A percentile compares a stretch with the other conserved stretches of the same genome.
Conservation (phyloP, 1,140 invertebrate genomes). For the Scaptomyza hsui region DNA sequence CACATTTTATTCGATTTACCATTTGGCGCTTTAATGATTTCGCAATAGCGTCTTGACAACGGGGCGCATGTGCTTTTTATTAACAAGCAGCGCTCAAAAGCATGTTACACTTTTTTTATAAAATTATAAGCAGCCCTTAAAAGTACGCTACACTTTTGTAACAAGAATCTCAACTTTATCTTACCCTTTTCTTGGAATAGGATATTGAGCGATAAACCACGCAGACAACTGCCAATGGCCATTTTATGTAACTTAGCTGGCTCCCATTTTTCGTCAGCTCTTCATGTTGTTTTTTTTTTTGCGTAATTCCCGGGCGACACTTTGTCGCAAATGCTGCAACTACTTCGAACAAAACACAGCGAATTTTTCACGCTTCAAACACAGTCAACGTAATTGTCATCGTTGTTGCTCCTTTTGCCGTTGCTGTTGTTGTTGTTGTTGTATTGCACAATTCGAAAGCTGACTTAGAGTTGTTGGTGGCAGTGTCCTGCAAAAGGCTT, state of each 20-base stretch:
- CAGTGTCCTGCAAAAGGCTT: conserved; percentile 47
- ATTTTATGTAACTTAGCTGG: conserved; percentile 6
- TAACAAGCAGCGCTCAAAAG: conserved; percentile 33
- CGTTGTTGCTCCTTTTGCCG: too few species aligned
- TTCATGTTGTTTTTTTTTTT: conserved; percentile 32
- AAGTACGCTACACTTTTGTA: conserved; percentile 19
- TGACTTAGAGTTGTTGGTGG: conserved; percentile 15
- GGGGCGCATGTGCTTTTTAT: conserved; percentile 43
- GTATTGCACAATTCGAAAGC: conserved; percentile 46
- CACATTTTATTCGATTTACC: conserved; percentile 32
- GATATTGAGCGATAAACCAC: conserved; percentile 18
- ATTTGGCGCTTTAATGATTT: conserved; percentile 37
- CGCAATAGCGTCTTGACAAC: conserved; percentile 21
- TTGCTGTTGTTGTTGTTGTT: too few species aligned
- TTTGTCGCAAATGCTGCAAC: conserved; percentile 52
- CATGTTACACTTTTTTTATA: conserved; percentile 1
- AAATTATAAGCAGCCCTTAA: not conserved
- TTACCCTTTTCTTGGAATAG: conserved; percentile 5
- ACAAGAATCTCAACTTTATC: not conserved
- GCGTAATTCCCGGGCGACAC: conserved; percentile 54
- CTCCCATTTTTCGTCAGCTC: not conserved
- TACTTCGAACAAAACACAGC: conserved; percentile 20
- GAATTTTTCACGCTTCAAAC: conserved; percentile 29
- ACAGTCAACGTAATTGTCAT: not conserved
- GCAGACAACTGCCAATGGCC: conserved; percentile 13